Evolutionary conservation across 2,797 vertebrate genomes (phyloP).

Genomic region (Odontamblyopus lacepedii): DNA sequence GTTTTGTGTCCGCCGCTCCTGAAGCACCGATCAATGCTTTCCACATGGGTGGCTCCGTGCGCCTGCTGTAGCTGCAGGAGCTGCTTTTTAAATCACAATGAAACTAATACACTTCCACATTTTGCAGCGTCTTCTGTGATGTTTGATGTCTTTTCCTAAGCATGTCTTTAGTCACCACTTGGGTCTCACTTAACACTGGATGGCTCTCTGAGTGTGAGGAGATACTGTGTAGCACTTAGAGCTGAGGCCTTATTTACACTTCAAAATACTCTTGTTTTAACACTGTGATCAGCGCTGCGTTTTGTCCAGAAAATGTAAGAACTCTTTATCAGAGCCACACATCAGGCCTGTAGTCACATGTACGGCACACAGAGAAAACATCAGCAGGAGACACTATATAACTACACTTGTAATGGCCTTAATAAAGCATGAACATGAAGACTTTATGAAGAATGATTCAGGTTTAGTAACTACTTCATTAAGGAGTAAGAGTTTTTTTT

Average conservation of each 20-base stretch:
- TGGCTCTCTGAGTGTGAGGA: constrained; percentile 34
- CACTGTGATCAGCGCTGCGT: constrained; percentile 66
- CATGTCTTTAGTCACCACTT: constrained; percentile 55
- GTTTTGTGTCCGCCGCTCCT: constrained; percentile 70
- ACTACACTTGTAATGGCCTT: no score
- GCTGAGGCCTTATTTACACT: constrained; percentile 69
- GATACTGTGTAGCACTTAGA: constrained; percentile 50
- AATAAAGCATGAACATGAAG: no score
- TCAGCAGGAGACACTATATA: not conserved
- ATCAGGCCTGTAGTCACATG: constrained; percentile 44
- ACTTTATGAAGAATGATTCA: no score
- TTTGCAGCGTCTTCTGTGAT: constrained; percentile 30
- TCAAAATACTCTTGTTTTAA: constrained; percentile 70
- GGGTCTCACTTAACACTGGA: constrained; percentile 39
- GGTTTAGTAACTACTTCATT: no score
- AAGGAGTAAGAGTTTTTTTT: no score
- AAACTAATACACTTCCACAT: constrained; percentile 65
- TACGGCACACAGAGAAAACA: not conserved
- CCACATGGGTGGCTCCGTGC: constrained; percentile 64
- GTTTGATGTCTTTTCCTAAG: constrained; percentile 40
- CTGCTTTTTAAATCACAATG: constrained; percentile 71
- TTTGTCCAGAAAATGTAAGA: constrained; percentile 57
- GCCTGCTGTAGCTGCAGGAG: constrained; percentile 77
- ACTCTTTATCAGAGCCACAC: constrained; percentile 55
- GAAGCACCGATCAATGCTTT: constrained; percentile 74